phyloP scores from a whole-genome alignment of 2,113 vertebrate genomes.

The Pachycephala philippinensis region DNA sequence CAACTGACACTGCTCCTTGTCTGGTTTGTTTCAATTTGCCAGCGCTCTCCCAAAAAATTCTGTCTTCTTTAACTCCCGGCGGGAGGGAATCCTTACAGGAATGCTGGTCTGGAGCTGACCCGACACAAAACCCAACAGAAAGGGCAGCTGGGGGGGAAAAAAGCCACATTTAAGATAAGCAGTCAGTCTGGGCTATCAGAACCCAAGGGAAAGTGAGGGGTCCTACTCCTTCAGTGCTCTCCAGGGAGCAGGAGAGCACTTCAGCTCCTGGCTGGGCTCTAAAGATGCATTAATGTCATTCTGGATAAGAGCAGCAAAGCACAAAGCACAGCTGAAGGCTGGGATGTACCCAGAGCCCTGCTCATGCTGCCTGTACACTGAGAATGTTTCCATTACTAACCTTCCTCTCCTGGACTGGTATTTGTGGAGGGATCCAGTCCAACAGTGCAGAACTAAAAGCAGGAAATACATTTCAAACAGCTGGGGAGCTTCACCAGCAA shows the following conservation, averaged over 20 bases:
- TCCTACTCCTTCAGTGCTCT: neutral
- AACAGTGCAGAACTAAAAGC: neutral
- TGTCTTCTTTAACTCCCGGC: neutral
- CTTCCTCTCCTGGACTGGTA: neutral
- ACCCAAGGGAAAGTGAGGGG: neutral
- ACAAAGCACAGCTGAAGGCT: neutral
- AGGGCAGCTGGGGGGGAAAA: neutral
- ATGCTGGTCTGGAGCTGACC: neutral
- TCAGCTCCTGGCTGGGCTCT: neutral
- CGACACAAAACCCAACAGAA: neutral
- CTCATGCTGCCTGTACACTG: neutral
- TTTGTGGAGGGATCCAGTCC: neutral
- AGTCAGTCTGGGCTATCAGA: neutral
- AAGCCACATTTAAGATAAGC: neutral
- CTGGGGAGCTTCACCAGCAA: neutral
- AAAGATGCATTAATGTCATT: neutral
- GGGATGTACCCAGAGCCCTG: neutral
- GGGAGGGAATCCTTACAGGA: neutral
- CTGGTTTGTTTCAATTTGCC: neutral
- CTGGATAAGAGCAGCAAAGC: neutral
- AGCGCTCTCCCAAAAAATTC: neutral
- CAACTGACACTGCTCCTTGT: neutral
- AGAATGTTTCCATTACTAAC: neutral
- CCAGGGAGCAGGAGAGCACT: neutral
- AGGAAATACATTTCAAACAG: neutral